Conservation (phyloP, 2,113 vertebrate genomes). For the Sturnira hondurensis region DNA sequence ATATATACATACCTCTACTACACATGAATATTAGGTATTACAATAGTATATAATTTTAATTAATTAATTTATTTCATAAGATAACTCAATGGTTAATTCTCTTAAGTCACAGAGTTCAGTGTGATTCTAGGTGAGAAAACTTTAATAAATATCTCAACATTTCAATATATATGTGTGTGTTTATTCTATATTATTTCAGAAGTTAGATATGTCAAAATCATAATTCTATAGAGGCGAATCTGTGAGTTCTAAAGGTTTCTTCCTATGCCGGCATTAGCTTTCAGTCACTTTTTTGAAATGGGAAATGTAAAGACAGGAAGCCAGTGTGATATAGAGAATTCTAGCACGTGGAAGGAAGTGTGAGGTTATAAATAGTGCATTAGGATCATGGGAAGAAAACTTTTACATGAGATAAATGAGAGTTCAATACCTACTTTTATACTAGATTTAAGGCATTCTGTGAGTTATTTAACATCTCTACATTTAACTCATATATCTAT, state of each 20-base stretch:
- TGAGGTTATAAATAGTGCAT: background rate
- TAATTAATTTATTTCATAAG: background rate
- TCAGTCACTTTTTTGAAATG: background rate
- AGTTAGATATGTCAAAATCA: background rate
- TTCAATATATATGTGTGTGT: background rate
- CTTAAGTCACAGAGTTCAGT: background rate
- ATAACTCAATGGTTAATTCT: background rate
- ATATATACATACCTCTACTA: background rate
- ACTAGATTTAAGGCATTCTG: background rate
- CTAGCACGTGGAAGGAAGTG: background rate
- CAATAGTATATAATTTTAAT: background rate
- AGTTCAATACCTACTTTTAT: background rate
- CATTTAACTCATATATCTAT: background rate
- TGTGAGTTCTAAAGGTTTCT: background rate
- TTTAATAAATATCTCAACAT: background rate
- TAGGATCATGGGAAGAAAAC: background rate
- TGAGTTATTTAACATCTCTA: background rate
- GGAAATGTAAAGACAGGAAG: background rate
- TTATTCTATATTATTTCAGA: background rate
- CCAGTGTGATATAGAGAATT: background rate
- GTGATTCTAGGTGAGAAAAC: background rate
- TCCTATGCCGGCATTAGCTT: background rate
- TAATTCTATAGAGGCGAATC: background rate
- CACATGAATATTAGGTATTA: background rate
- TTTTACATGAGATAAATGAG: background rate